phyloP scores from a whole-genome alignment of 1,140 invertebrate genomes.

The Drosophila insularis region DNA sequence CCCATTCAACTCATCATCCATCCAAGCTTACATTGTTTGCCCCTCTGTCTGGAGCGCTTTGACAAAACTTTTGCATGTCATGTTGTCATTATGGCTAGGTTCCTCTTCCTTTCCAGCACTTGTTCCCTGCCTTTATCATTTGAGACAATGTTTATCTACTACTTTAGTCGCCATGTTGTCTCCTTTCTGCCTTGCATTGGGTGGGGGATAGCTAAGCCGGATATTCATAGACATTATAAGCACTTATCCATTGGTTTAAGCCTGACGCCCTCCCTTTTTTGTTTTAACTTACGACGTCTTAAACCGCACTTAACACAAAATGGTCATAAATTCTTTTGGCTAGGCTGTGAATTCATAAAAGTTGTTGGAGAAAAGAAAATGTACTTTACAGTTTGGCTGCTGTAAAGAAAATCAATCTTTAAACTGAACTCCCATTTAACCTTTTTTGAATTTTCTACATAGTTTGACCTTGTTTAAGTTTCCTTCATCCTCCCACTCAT shows the following conservation, averaged over 20 bases:
- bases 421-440: too few species aligned
- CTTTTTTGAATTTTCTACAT: too few species aligned
- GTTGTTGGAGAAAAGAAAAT: too few species aligned
- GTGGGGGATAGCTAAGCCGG: conserved; percentile 38
- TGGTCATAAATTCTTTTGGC: neutral
- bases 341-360: neutral
- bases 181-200: neutral
- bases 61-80: conserved; percentile 78
- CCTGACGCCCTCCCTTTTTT: conserved; percentile 63
- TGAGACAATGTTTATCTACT: conserved; percentile 68
- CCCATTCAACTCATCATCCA: conserved; percentile 31
- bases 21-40: conserved; percentile 49
- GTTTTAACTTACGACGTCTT: conserved; percentile 36
- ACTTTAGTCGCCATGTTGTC: conserved; percentile 43
- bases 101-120: conserved; percentile 26
- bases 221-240: conserved; percentile 73
- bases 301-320: neutral
- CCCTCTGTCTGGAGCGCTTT: conserved; percentile 68
- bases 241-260: conserved; percentile 72
- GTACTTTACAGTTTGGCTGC: neutral
- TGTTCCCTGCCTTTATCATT: conserved; percentile 16
- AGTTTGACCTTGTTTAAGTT: too few species aligned
- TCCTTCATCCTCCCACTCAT: too few species aligned
- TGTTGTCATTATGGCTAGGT: conserved; percentile 67
- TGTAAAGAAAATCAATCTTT: neutral